Base-by-base conservation (phyloP, 1,140 invertebrate species). In the Zaprionus africanus region DNA sequence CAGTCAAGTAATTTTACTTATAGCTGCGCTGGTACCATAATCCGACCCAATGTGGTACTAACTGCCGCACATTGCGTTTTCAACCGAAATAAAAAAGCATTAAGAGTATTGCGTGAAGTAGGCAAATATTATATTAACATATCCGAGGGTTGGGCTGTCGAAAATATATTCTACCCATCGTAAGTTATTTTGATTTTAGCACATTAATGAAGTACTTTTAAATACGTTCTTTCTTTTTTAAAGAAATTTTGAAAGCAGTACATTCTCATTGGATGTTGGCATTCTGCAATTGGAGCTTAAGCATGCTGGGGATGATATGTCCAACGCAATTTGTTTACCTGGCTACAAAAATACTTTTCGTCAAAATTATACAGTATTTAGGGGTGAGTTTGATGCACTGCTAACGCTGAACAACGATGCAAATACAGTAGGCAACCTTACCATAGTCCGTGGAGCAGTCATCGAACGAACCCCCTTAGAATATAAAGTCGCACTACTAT, bases 21-120 rank as follows among this genome's bases (percentile, higher is more conserved):
- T 17, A 2, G 0, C 13, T 78, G 76, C 49, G 13, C 6, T 13
- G 77, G 77, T 2, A 24, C 19, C 11, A 15, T 76, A 9, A 46
- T 76, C 5, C 31, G 12, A 1, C n/a, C 31, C 1, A 57, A 79
- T 28, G 5, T 66, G 0, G 36, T 72, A 1, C 7, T 79, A 5
- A 79, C 77, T n/a, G 66, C 65, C 4, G 77, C 61, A 11, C 77
- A 79, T 62, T 79, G 77, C 24, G 36, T 71, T 1, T 7, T 9
- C 43, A 49, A 19, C 3, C 3, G 5, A 11, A 19, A 1, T 0
- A 7, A 4, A 17, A 49, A 9, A 2, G 6, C 17, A 19, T 7
- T 19, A 49, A 19, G 17, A 19, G 43, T 19, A 0, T 0, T 2
- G 9, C 7, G 15, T 41, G 0, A n/a, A 2, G 15, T 0, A 41